Evolutionary conservation across 2,113 vertebrate species (phyloP).

Genomic region (Nycticorax nycticorax): DNA sequence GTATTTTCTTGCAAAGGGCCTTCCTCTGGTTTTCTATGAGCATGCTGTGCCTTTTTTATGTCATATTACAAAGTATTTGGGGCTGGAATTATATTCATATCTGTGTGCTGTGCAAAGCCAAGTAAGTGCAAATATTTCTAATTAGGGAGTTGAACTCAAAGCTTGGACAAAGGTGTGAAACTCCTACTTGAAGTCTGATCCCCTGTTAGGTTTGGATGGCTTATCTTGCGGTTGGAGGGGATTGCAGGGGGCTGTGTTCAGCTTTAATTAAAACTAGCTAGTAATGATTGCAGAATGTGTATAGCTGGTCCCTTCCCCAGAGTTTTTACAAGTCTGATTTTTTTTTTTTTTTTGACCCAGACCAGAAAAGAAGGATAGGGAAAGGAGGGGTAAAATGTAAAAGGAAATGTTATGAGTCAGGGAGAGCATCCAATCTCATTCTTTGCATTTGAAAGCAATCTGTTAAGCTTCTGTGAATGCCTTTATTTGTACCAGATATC

Average conservation of each 20-base stretch:
- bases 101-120: not conserved
- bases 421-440: rapidly evolving
- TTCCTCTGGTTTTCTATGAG: not conserved
- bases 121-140: not conserved
- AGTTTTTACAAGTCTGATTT: not conserved
- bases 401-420: not conserved
- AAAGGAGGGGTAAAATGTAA: not conserved
- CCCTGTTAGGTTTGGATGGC: not conserved
- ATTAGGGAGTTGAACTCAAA: rapidly evolving
- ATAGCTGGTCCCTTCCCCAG: not conserved
- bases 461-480: not conserved
- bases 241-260: not conserved
- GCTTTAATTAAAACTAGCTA: not conserved
- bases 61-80: not conserved
- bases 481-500: not conserved
- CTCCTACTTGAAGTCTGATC: not conserved
- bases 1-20: not conserved
- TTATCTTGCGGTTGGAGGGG: not conserved
- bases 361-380: not conserved
- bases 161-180: not conserved
- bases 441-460: not conserved
- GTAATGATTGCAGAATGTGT: not conserved
- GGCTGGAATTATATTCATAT: not conserved
- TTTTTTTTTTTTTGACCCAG: not conserved
- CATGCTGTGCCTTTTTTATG: not conserved